Evolutionary conservation across 2,888 invertebrate genomes (phyloP), one percentile per base, ranked within the genome.

Genomic region (Gerris lacustris): DNA sequence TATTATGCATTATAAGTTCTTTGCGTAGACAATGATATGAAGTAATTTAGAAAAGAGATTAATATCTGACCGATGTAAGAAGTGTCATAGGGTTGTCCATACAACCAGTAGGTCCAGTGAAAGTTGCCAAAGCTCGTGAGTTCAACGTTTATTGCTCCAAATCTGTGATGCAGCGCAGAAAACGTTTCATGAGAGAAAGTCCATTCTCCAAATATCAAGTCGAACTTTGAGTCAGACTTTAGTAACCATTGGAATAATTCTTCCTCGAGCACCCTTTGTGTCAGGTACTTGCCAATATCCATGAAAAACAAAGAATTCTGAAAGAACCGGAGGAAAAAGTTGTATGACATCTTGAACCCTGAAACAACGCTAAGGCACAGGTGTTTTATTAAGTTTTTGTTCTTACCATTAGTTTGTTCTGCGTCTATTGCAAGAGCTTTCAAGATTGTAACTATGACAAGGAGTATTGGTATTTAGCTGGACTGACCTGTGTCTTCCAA

Each of bases 161-260:
- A 72, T 47, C 68, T 71, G 67, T 71, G 71, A 15, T 67, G 7
- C 6, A 71, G 62, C 0, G 69, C 69, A 6, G 69, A 67, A 15
- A 67, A 55, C 6, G 69, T 18, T n/a, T 71, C 71, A 44, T 71
- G 71, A 9, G 15, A 45, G 63, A 71, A 69, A 31, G n/a, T 69
- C 0, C 69, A 66, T 44, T 71, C 71, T 31, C 47, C 44, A 7
- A 71, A 7, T 6, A 71, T 45, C 6, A 67, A 62, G 18, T 71
- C 69, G 47, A 55, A 71, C n/a, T 55, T 62, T 2, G 69, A 69
- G 11, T 45, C 11, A 0, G 68, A 68, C 15, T 69, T 45, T 18
- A 71, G 15, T 43, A 71, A 44, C 45, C 31, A 31, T 55, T 71
- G 72, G 55, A 55, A 55, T 15, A 11, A 9, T 15, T 55, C 15